Conservation (phyloP, 2,888 invertebrate species). For the Parthenolecanium corni region DNA sequence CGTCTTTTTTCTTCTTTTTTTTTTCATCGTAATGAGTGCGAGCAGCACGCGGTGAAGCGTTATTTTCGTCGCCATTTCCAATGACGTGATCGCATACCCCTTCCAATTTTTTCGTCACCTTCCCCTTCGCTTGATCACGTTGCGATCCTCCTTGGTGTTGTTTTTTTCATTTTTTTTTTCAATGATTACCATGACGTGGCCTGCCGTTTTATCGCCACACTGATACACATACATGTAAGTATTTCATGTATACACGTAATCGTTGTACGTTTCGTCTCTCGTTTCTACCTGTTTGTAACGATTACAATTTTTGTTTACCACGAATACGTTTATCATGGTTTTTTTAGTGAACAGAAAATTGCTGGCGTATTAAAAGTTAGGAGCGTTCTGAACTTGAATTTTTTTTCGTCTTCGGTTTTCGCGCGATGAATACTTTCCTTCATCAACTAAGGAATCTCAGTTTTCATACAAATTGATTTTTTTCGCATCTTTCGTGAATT, state of each 20-base stretch:
- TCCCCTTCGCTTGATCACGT: neutral
- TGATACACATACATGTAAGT: slow-evolving; percentile 5
- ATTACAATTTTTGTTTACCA: slow-evolving; percentile 3
- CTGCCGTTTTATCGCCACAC: neutral
- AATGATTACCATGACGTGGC: slow-evolving; percentile 5
- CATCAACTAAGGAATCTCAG: too few species aligned
- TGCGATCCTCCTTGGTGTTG: slow-evolving; percentile 4
- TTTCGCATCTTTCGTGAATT: neutral
- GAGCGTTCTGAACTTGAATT: neutral
- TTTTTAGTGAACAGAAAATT: neutral
- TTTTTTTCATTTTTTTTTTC: slow-evolving; percentile 1
- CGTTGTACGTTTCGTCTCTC: slow-evolving; percentile 1
- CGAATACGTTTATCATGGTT: neutral
- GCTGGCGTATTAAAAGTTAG: neutral
- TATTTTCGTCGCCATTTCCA: slow-evolving; percentile 21
- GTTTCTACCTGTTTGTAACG: slow-evolving; percentile 11
- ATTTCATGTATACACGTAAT: slow-evolving; percentile 7
- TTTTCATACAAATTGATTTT: too few species aligned
- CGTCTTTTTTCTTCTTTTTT: neutral
- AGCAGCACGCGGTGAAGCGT: slow-evolving; percentile 3
- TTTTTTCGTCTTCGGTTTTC: neutral
- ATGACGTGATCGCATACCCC: slow-evolving; percentile 19
- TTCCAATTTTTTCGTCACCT: slow-evolving; percentile 15
- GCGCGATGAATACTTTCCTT: neutral
- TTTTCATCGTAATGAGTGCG: neutral